A percentile compares a stretch with the other conserved stretches of the same genome.
These are phyloP conservation scores for Drosophila subobscura DNA, from an alignment of 1,140 invertebrate genomes.

Conservation along the genomic window DNA sequence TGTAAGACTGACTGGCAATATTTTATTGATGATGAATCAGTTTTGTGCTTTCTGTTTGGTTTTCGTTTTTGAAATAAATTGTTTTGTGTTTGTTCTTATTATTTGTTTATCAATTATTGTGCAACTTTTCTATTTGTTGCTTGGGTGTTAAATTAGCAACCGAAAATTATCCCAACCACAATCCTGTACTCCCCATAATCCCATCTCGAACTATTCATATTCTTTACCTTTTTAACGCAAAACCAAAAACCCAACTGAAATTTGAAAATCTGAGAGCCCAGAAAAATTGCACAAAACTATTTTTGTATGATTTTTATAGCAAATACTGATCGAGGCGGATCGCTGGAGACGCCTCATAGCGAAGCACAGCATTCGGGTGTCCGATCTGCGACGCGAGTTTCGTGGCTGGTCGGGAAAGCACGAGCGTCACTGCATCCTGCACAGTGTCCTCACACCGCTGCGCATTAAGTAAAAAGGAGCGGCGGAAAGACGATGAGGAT, in stretches of 20 bases:
- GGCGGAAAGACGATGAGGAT: constrained; percentile 5
- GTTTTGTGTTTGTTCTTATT: constrained; percentile 46
- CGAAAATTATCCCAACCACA: constrained; percentile 29
- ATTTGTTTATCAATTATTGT: constrained; percentile 33
- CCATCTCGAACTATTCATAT: constrained; percentile 8
- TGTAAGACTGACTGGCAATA: constrained; percentile 14
- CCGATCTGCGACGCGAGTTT: constrained; percentile 80
- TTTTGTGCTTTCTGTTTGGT: constrained; percentile 52
- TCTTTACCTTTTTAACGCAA: constrained; percentile 70
- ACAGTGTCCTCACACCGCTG: constrained; percentile 80
- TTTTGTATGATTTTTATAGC: constrained; percentile 74
- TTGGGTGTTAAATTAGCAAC: constrained; percentile 70
- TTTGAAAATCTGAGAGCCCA: constrained; percentile 25
- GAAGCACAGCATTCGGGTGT: constrained; percentile 73
- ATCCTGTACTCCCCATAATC: constrained; percentile 8
- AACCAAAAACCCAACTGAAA: constrained; percentile 48
- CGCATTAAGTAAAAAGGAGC: constrained; percentile 65
- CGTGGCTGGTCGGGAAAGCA: constrained; percentile 83
- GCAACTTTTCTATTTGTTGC: constrained; percentile 42
- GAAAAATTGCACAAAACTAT: constrained; percentile 66
- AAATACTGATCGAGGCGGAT: constrained; percentile 80
- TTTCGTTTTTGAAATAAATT: constrained; percentile 56
- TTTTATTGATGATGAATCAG: constrained; percentile 27
- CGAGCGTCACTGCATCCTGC: constrained; percentile 81
- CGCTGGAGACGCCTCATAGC: constrained; percentile 79